Percentiles rank a stretch among this genome's conserved stretches.
These are phyloP conservation scores for Lepus americanus DNA, from an alignment of 2,113 vertebrate species.

Conservation along the genomic window DNA sequence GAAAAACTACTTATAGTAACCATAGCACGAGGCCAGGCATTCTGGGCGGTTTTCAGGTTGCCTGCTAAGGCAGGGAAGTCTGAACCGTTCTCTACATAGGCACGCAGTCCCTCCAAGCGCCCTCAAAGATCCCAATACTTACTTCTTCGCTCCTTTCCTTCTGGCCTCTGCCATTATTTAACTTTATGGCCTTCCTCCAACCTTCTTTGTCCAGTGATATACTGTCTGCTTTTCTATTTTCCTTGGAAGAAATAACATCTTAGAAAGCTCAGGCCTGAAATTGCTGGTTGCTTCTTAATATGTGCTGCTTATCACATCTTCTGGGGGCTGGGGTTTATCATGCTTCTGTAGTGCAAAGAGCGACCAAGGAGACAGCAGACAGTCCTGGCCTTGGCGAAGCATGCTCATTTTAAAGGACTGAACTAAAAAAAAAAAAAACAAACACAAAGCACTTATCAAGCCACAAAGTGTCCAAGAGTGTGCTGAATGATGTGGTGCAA, in stretches of 20 bases:
- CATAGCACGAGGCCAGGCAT: background rate
- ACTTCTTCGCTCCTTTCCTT: conserved; percentile 13
- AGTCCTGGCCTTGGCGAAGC: background rate
- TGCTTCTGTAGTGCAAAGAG: background rate
- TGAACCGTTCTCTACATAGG: background rate
- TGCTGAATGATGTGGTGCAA: background rate
- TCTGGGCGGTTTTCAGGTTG: background rate
- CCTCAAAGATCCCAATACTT: background rate
- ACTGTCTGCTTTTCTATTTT: conserved; percentile 30
- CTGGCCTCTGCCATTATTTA: conserved; percentile 30
- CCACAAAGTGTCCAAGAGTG: background rate
- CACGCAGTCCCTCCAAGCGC: background rate
- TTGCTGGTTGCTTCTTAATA: conserved; percentile 33
- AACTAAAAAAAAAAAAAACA: background rate
- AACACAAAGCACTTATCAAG: background rate
- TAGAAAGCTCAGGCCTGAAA: background rate
- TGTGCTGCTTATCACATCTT: conserved; percentile 5
- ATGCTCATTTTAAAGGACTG: background rate
- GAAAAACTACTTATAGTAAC: background rate
- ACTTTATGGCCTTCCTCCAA: background rate
- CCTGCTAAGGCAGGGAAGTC: background rate
- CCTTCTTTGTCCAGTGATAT: background rate
- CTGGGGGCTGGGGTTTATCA: background rate
- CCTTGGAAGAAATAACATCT: conserved; percentile 48
- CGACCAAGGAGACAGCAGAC: background rate